Percentiles rank a stretch among this genome's conserved stretches.
These are phyloP conservation scores for Augiades crinisus DNA, from an alignment of 2,888 invertebrate genomes.

Conservation along the genomic window DNA sequence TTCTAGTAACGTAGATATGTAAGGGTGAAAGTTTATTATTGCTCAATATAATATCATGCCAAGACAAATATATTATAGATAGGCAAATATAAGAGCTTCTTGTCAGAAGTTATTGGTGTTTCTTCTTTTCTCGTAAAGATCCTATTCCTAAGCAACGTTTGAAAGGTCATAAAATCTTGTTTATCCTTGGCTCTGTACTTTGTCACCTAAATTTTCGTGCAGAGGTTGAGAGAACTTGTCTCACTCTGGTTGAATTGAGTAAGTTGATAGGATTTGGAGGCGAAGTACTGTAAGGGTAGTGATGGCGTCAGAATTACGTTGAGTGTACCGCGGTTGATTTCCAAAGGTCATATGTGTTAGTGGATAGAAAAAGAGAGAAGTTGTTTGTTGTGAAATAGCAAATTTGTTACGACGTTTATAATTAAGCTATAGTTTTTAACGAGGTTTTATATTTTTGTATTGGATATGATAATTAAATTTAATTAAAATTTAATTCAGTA, in stretches of 20 bases:
- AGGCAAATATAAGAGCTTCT: background rate
- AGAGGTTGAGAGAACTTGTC: background rate
- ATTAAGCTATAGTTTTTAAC: no score
- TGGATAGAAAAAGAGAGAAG: no score
- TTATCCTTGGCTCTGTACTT: slow-evolving; percentile 11
- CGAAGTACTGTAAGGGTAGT: no score
- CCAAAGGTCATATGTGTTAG: no score
- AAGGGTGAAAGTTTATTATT: background rate
- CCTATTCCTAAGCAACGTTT: slow-evolving; percentile 28
- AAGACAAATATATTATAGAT: background rate
- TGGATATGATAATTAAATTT: no score
- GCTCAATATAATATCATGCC: no score
- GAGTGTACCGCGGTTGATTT: no score
- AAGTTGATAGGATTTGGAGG: slow-evolving; percentile 1
- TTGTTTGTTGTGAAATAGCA: no score
- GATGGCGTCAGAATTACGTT: background rate
- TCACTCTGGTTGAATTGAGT: slow-evolving; percentile 1
- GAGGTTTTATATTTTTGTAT: no score
- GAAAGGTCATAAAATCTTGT: slow-evolving; percentile 31
- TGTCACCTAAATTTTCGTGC: slow-evolving; percentile 2
- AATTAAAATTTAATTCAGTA: no score
- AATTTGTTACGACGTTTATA: no score
- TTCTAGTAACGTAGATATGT: background rate
- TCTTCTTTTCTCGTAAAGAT: slow-evolving; percentile 28
- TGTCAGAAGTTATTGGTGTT: slow-evolving; percentile 24